Evolutionary conservation across 2,113 vertebrate species (phyloP).

Genomic region (Xenopus laevis): DNA sequence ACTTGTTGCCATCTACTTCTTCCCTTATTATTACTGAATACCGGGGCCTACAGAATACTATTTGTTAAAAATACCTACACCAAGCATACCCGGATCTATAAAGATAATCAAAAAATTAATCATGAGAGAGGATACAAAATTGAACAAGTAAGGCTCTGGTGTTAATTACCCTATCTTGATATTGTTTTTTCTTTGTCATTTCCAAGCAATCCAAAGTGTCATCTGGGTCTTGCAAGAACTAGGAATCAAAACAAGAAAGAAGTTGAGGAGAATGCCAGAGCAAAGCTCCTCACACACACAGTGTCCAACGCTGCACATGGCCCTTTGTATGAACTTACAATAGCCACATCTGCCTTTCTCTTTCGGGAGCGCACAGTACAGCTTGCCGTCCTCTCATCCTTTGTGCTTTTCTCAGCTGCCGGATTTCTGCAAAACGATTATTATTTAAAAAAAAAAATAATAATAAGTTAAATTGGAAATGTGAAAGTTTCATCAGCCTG

Average conservation of each 20-base stretch:
- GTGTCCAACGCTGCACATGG: constrained; percentile 6
- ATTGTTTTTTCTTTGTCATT: constrained; percentile 71
- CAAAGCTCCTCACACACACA: not conserved
- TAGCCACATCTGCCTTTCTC: constrained; percentile 90
- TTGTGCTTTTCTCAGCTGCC: constrained; percentile 51
- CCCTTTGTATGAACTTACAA: constrained; percentile 73
- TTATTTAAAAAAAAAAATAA: not conserved
- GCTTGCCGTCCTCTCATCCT: constrained; percentile 53
- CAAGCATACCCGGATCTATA: no score
- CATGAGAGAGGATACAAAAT: no score
- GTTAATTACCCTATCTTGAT: constrained; percentile 66
- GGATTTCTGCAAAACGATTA: constrained; percentile 45
- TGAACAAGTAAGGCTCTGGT: no score
- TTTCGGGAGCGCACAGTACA: constrained; percentile 72
- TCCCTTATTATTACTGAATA: no score
- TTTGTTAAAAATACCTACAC: no score
- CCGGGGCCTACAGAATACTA: no score
- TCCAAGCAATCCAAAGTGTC: constrained; percentile 79
- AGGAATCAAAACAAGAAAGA: not conserved
- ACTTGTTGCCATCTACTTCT: no score
- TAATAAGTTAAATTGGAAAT: no score
- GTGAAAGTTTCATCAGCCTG: no score
- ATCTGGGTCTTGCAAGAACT: constrained; percentile 88
- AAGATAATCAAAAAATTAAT: no score
- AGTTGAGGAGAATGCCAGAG: not conserved